These are phyloP conservation scores for Dendrolimus punctatus DNA, from an alignment of 1,140 invertebrate species.

Conservation along the genomic window DNA sequence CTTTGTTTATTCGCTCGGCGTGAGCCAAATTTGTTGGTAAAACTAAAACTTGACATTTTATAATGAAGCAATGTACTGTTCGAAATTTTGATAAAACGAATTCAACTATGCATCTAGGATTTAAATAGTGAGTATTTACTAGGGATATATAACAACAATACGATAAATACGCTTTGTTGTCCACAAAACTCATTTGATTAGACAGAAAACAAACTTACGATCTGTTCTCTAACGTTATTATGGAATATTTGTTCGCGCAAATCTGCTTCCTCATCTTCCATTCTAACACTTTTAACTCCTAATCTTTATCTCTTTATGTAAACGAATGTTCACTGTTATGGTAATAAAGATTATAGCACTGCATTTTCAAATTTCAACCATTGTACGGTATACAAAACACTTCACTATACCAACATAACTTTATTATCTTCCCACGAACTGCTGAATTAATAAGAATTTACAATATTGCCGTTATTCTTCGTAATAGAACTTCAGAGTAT, in stretches of 20 bases:
- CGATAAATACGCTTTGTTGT: neutral
- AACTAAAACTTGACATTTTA: too few relatives aligned
- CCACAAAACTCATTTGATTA: neutral
- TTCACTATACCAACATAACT: constrained; percentile 1
- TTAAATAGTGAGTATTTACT: too few relatives aligned
- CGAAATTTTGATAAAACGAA: too few relatives aligned
- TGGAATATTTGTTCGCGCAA: constrained; percentile 90
- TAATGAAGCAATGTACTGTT: too few relatives aligned
- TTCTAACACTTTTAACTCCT: constrained; percentile 28
- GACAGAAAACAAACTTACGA: constrained; percentile 78
- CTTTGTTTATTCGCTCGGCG: too few relatives aligned
- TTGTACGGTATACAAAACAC: constrained; percentile 4
- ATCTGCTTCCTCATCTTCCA: constrained; percentile 78
- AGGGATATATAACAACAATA: neutral
- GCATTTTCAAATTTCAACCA: constrained; percentile 44
- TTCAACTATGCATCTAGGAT: too few relatives aligned
- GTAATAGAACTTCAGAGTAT: too few relatives aligned
- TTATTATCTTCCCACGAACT: too few relatives aligned
- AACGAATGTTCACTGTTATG: constrained; percentile 21
- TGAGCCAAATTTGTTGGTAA: too few relatives aligned
- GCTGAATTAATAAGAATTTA: too few relatives aligned
- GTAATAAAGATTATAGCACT: constrained; percentile 33
- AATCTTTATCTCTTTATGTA: constrained; percentile 41
- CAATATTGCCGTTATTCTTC: too few relatives aligned
- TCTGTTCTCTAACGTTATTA: constrained; percentile 93